These are phyloP conservation scores for Nothocercus julius DNA, from an alignment of 2,113 vertebrate genomes.

Conservation along the genomic window DNA sequence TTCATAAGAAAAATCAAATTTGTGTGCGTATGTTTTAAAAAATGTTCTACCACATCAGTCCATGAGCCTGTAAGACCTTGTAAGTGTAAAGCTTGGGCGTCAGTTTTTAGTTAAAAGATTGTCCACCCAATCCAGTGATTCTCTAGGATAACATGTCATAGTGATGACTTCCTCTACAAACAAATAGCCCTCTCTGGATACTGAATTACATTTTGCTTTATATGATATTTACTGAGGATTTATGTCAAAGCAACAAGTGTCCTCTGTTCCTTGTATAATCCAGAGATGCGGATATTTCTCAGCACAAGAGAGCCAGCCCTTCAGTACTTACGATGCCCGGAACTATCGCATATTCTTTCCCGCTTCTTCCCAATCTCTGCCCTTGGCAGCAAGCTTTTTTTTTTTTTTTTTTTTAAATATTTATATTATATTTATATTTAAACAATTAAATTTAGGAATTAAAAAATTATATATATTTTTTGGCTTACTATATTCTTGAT, in stretches of 20 bases:
- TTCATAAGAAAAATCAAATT: neutral
- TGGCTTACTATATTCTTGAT: neutral
- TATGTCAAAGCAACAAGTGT: neutral
- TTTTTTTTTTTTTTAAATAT: neutral
- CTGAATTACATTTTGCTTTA: neutral
- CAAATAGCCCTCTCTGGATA: neutral
- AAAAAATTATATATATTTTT: fast-evolving
- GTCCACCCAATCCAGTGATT: neutral
- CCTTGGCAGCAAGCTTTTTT: neutral
- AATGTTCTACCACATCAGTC: neutral
- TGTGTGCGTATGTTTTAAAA: neutral
- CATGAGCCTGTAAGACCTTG: neutral
- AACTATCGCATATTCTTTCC: neutral
- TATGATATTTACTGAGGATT: neutral
- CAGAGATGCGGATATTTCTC: neutral
- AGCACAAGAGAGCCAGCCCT: neutral
- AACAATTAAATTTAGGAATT: neutral
- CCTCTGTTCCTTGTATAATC: neutral
- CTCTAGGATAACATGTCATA: neutral
- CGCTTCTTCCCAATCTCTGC: neutral
- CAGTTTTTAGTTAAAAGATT: neutral
- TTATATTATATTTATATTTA: neutral
- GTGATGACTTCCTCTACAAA: neutral
- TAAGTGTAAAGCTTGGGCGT: neutral
- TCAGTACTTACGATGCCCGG: neutral